Conservation (phyloP, 2,797 vertebrate species). For the Rhinichthys osculus region DNA sequence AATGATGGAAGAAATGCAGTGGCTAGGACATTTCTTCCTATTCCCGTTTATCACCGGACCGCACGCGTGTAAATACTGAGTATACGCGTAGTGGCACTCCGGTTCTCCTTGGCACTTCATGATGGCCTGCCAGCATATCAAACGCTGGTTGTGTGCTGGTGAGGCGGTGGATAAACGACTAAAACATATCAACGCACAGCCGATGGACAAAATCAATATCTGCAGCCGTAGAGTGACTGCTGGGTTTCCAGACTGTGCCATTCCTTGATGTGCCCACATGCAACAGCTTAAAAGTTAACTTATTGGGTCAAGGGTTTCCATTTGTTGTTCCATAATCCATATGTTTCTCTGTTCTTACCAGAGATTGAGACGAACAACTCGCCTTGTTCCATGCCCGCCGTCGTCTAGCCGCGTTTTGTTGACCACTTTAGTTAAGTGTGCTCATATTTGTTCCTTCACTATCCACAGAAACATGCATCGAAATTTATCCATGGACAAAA, state of each 20-base stretch:
- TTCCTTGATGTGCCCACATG: slow-evolving; percentile 69
- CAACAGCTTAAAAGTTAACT: slow-evolving; percentile 18
- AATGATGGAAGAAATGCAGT: slow-evolving; percentile 93
- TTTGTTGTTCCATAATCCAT: slow-evolving; percentile 20
- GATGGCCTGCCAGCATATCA: slow-evolving; percentile 95
- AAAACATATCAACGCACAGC: slow-evolving; percentile 75
- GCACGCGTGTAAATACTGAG: slow-evolving; percentile 89
- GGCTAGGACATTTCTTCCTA: slow-evolving; percentile 86
- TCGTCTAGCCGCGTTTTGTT: slow-evolving; percentile 1
- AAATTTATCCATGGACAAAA: neutral
- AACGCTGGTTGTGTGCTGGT: slow-evolving; percentile 80
- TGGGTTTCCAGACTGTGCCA: slow-evolving; percentile 69
- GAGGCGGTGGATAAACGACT: slow-evolving; percentile 73
- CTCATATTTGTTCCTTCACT: slow-evolving; percentile 1
- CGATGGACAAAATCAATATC: slow-evolving; percentile 73
- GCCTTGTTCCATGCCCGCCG: slow-evolving; percentile 31
- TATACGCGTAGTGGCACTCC: slow-evolving; percentile 92
- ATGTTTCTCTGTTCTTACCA: neutral
- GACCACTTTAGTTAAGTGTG: neutral
- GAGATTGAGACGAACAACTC: neutral
- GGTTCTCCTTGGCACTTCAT: slow-evolving; percentile 89
- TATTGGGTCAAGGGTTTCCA: neutral
- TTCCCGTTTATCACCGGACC: slow-evolving; percentile 81
- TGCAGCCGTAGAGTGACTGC: slow-evolving; percentile 64
- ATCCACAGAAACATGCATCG: neutral